A percentile compares a stretch with the other conserved stretches of the same genome.
Evolutionary conservation across 2,113 vertebrate species (phyloP).

Genomic region (Phalacrocorax carbo): DNA sequence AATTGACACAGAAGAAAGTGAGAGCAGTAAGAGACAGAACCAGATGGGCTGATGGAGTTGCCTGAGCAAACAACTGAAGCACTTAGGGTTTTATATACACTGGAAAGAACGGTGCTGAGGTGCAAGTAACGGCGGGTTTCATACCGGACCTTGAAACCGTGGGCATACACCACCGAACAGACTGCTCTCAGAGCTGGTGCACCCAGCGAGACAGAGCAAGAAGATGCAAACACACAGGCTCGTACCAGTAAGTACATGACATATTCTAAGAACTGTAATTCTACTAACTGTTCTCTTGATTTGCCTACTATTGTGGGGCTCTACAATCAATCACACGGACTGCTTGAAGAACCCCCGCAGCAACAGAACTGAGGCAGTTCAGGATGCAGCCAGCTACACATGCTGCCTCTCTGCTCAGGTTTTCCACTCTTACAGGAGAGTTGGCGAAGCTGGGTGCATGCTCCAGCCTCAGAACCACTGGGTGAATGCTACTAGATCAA

Average conservation of each 20-base stretch:
- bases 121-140: background rate
- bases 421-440: background rate
- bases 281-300: background rate
- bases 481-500: accelerated
- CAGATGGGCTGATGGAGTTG: background rate
- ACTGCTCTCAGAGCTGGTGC: background rate
- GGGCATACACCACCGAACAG: background rate
- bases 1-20: background rate
- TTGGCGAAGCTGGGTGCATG: background rate
- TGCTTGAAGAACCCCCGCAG: background rate
- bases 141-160: background rate
- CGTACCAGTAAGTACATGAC: background rate
- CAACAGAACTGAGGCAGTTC: background rate
- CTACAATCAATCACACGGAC: background rate
- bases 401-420: background rate
- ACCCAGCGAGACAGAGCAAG: background rate
- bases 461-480: background rate
- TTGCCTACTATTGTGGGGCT: background rate
- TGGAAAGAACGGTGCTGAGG: background rate
- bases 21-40: background rate
- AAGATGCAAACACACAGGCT: background rate
- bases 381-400: background rate
- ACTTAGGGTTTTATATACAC: background rate
- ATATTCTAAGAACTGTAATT: background rate
- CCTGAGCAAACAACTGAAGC: background rate